Conservation (phyloP, 2,113 vertebrate species). For the Plotosus lineatus region DNA sequence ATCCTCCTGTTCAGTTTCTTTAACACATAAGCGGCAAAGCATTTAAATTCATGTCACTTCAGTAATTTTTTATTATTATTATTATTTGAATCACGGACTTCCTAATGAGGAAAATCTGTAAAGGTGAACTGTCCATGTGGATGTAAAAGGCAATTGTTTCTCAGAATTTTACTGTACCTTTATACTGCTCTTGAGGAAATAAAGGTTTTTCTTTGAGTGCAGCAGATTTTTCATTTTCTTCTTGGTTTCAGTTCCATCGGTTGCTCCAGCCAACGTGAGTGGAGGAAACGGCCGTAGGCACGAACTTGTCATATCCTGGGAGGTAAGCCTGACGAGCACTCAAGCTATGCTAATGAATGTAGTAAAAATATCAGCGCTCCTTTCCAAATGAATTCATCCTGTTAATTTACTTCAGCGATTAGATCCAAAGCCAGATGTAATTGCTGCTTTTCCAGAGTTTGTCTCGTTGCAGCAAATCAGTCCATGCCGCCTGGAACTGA, state of each 20-base stretch:
- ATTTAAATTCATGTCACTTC: background rate
- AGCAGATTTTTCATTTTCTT: conserved; percentile 30
- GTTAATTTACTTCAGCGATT: conserved; percentile 39
- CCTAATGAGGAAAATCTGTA: background rate
- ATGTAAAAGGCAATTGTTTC: background rate
- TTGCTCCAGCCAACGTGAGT: conserved; percentile 90
- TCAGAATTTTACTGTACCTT: background rate
- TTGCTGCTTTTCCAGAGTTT: conserved; percentile 21
- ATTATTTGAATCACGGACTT: background rate
- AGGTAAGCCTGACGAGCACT: conserved; percentile 76
- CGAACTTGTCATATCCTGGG: conserved; percentile 97
- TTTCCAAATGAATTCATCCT: conserved; percentile 24
- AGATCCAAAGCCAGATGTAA: conserved; percentile 27
- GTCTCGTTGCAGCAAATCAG: conserved; percentile 13
- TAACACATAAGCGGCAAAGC: background rate
- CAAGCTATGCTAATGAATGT: conserved; percentile 31
- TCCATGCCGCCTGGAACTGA: conserved; percentile 15
- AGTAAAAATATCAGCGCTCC: conserved; percentile 5
- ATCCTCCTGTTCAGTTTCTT: background rate
- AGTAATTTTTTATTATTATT: background rate
- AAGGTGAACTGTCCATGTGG: background rate
- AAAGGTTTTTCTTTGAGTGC: conserved; percentile 27
- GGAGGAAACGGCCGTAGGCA: conserved; percentile 91
- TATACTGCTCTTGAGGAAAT: too few species aligned
- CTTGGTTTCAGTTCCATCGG: conserved; percentile 84